Evolutionary conservation across 1,140 invertebrate genomes (phyloP).

Genomic region (Phocides pigmalion): DNA sequence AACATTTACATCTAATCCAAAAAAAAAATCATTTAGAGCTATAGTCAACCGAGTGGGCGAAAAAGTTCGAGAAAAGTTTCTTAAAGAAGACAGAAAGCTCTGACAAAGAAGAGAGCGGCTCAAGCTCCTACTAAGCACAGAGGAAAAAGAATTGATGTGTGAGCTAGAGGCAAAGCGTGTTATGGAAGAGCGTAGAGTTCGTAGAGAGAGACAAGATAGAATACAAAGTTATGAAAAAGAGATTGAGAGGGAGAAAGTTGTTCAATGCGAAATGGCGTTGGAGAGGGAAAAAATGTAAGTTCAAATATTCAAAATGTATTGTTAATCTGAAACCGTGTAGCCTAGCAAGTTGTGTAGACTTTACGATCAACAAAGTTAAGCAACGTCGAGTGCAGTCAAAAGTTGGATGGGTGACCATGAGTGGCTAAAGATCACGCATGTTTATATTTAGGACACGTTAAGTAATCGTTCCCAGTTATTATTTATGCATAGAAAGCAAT

Average conservation of each 20-base stretch:
- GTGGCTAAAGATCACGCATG: too few relatives aligned
- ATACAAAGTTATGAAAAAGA: constrained; percentile 53
- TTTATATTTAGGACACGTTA: too few relatives aligned
- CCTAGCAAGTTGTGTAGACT: too few relatives aligned
- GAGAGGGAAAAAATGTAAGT: constrained; percentile 75
- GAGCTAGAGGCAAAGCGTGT: constrained; percentile 52
- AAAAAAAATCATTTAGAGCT: constrained; percentile 47
- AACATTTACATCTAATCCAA: too few relatives aligned
- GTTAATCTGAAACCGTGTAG: too few relatives aligned
- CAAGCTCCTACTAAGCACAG: constrained; percentile 51
- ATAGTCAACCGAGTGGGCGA: constrained; percentile 62
- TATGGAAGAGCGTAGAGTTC: constrained; percentile 55
- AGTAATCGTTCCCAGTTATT: too few relatives aligned
- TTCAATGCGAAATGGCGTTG: constrained; percentile 62
- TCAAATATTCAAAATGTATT: too few relatives aligned
- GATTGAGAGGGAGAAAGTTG: constrained; percentile 57
- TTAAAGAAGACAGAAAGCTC: constrained; percentile 63
- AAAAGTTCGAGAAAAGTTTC: constrained; percentile 57
- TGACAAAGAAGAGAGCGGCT: constrained; percentile 68
- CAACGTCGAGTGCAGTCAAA: too few relatives aligned
- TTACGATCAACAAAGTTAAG: too few relatives aligned
- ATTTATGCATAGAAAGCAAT: too few relatives aligned
- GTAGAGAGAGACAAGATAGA: constrained; percentile 52
- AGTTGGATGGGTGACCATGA: too few relatives aligned
- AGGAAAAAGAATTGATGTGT: constrained; percentile 54